These are phyloP conservation scores for Eupithecia subfuscata DNA, from an alignment of 2,888 invertebrate species.

Conservation along the genomic window DNA sequence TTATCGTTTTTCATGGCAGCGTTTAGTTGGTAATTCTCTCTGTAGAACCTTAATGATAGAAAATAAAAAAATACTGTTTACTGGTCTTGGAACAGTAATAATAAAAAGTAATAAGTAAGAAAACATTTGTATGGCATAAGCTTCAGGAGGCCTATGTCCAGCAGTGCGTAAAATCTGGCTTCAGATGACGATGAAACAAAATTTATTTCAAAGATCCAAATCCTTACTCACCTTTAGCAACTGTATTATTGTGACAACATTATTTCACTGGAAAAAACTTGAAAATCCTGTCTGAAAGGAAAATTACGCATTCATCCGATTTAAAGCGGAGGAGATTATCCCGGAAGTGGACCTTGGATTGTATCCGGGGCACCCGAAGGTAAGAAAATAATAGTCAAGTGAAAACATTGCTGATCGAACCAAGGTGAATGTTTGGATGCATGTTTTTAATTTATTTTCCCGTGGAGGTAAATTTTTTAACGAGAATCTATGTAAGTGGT, in stretches of 20 bases:
- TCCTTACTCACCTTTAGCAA: background rate
- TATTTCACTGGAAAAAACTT: background rate
- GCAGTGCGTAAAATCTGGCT: no score
- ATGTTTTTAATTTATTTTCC: background rate
- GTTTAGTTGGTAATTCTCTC: background rate
- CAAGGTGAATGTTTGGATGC: background rate
- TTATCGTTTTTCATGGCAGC: background rate
- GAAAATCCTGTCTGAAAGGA: background rate
- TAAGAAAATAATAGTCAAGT: background rate
- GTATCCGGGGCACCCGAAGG: slow-evolving; percentile 28
- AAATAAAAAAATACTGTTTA: background rate
- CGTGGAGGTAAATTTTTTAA: background rate
- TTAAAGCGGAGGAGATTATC: slow-evolving; percentile 36
- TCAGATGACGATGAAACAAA: no score
- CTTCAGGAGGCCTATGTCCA: no score
- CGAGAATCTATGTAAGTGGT: background rate
- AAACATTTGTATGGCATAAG: background rate
- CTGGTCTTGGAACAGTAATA: background rate
- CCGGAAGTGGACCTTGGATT: slow-evolving; percentile 30
- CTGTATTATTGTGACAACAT: background rate
- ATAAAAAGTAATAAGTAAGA: background rate
- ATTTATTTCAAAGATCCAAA: background rate
- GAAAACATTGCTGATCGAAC: background rate
- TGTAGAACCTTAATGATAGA: no score
- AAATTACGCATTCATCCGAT: slow-evolving; percentile 19